Conservation (phyloP, 2,888 invertebrate species). For the Leucophenga montana region DNA sequence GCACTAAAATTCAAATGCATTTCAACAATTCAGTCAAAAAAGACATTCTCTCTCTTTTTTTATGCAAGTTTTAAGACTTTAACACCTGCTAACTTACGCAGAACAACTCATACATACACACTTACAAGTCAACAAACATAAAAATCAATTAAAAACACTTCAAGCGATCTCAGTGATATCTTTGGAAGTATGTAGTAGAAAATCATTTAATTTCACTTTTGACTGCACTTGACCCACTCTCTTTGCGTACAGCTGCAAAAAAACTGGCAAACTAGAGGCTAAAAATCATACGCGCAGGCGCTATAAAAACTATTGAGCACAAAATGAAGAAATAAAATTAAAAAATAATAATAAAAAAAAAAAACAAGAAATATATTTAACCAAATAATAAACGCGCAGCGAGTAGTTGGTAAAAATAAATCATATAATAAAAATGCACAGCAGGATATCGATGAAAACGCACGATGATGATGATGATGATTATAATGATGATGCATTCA, state of each 20-base stretch:
- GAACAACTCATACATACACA: no score
- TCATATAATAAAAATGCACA: slow-evolving; percentile 60
- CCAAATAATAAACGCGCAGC: slow-evolving; percentile 24
- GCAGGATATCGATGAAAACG: slow-evolving; percentile 50
- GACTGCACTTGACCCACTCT: slow-evolving; percentile 66
- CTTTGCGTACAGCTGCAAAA: slow-evolving; percentile 12
- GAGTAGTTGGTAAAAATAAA: slow-evolving; percentile 49
- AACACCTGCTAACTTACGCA: no score
- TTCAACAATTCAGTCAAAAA: no score
- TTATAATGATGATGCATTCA: no score
- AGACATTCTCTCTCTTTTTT: no score
- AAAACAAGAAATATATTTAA: neutral
- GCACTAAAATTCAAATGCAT: no score
- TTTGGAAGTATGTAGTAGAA: neutral
- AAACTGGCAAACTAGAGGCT: neutral
- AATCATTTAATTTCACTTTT: slow-evolving; percentile 60
- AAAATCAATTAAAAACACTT: slow-evolving; percentile 56
- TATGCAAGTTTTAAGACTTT: no score
- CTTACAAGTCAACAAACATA: neutral
- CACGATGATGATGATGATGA: neutral
- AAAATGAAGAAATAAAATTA: neutral
- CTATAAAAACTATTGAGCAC: slow-evolving; percentile 17
- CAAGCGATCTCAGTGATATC: neutral
- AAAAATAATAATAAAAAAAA: neutral
- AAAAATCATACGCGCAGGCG: slow-evolving; percentile 28